Percentiles rank a stretch among this genome's conserved stretches.
Evolutionary conservation across 2,888 invertebrate species (phyloP).

Genomic region (Andrena flavipes): DNA sequence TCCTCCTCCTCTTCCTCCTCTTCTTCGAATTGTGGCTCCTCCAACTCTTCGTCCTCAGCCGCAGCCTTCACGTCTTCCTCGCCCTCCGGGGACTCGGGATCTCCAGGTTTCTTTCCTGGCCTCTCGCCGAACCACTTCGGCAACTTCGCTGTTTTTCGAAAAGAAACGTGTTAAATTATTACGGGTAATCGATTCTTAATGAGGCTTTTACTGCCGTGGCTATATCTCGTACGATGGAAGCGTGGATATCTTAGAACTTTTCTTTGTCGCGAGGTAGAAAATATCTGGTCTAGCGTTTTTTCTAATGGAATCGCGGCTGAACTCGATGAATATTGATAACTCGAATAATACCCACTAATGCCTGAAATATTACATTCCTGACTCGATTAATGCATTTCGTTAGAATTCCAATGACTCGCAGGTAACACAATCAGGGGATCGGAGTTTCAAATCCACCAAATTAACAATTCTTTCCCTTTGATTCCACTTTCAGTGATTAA

Average conservation of each 20-base stretch:
- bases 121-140: slow-evolving; percentile 98
- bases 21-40: slow-evolving; percentile 88
- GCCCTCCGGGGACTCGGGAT: slow-evolving; percentile 95
- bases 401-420: too few species aligned
- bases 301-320: too few species aligned
- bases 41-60: slow-evolving; percentile 90
- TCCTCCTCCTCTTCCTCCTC: slow-evolving; percentile 92
- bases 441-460: too few species aligned
- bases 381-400: too few species aligned
- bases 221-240: not conserved
- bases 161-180: not conserved
- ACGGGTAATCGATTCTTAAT: not conserved
- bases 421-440: too few species aligned
- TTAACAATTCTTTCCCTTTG: too few species aligned
- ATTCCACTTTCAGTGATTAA: too few species aligned
- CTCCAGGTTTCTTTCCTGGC: slow-evolving; percentile 96
- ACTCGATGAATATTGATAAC: not conserved
- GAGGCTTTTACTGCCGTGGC: not conserved
- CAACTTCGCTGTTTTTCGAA: slow-evolving; percentile 90
- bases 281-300: not conserved
- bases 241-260: slow-evolving; percentile 9
- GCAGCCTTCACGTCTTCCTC: slow-evolving; percentile 94
- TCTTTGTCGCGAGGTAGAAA: not conserved
- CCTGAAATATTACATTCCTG: too few species aligned
- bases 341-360: too few species aligned